Percentiles rank a stretch among this genome's conserved stretches.
Conservation (phyloP, 2,797 vertebrate species). For the Chelidonichthys spinosus region DNA sequence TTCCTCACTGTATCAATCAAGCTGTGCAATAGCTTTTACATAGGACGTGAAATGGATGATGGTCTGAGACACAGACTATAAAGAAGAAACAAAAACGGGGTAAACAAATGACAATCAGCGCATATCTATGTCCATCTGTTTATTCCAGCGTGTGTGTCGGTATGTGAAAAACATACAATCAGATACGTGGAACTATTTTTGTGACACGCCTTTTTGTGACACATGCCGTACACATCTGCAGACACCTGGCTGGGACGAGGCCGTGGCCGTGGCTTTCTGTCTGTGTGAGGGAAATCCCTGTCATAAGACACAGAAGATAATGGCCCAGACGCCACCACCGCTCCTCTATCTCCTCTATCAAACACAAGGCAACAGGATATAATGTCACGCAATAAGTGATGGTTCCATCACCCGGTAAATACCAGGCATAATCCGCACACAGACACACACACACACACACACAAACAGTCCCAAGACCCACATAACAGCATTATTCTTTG, state of each 20-base stretch:
- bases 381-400: slow-evolving; percentile 68
- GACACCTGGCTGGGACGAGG: slow-evolving; percentile 37
- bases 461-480: slow-evolving; percentile 10
- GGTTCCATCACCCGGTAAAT: slow-evolving; percentile 39
- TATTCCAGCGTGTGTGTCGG: background rate
- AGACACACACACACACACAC: slow-evolving; percentile 11
- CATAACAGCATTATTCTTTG: slow-evolving; percentile 48
- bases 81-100: background rate
- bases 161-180: slow-evolving; percentile 12
- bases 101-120: background rate
- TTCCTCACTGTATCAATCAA: too few relatives aligned
- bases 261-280: slow-evolving; percentile 20
- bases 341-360: slow-evolving; percentile 57
- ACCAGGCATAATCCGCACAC: slow-evolving; percentile 21
- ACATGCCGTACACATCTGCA: slow-evolving; percentile 31
- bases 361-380: slow-evolving; percentile 50
- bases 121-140: background rate
- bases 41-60: background rate
- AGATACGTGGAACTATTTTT: slow-evolving; percentile 46
- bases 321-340: slow-evolving; percentile 43
- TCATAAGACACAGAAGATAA: slow-evolving; percentile 71
- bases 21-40: too few relatives aligned
- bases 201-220: slow-evolving; percentile 42
- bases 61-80: background rate
- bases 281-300: slow-evolving; percentile 27